Evolutionary conservation across 2,113 vertebrate species (phyloP).

Genomic region (Bucco capensis): DNA sequence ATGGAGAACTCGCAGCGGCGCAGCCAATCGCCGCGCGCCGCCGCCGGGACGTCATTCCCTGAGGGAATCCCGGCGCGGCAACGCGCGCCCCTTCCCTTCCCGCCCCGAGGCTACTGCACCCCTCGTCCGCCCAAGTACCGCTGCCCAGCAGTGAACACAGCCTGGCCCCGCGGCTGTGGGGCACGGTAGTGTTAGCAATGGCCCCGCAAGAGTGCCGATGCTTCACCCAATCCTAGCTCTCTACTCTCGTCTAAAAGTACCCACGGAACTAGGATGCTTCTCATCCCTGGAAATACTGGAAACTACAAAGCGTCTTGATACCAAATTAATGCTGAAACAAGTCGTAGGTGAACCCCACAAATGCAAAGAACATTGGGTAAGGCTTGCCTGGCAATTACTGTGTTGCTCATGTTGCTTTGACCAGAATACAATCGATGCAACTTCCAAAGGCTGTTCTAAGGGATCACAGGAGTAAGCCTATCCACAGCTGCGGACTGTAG

Average conservation of each 20-base stretch:
- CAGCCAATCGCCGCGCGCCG: not conserved
- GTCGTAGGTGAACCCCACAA: not conserved
- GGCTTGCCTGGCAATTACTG: not conserved
- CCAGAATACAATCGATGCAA: rapidly evolving
- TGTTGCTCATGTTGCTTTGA: rapidly evolving
- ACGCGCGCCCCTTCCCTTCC: not conserved
- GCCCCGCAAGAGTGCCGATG: not conserved
- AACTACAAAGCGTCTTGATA: rapidly evolving
- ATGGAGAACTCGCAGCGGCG: not conserved
- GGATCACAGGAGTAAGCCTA: too few species aligned
- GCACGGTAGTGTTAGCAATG: not conserved
- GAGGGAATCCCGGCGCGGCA: not conserved
- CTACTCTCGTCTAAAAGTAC: not conserved
- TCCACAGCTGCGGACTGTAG: rapidly evolving
- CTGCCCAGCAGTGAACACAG: too few species aligned
- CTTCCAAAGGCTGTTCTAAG: not conserved
- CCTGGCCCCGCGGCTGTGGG: not conserved
- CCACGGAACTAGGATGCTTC: rapidly evolving
- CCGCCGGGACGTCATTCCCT: not conserved
- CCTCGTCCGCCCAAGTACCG: too few species aligned
- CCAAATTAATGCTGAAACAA: rapidly evolving
- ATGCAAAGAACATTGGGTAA: rapidly evolving
- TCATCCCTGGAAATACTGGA: rapidly evolving
- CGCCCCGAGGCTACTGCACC: not conserved
- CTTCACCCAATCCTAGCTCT: rapidly evolving